These are phyloP conservation scores for Centropus bengalensis DNA, from an alignment of 2,113 vertebrate species.

Conservation along the genomic window DNA sequence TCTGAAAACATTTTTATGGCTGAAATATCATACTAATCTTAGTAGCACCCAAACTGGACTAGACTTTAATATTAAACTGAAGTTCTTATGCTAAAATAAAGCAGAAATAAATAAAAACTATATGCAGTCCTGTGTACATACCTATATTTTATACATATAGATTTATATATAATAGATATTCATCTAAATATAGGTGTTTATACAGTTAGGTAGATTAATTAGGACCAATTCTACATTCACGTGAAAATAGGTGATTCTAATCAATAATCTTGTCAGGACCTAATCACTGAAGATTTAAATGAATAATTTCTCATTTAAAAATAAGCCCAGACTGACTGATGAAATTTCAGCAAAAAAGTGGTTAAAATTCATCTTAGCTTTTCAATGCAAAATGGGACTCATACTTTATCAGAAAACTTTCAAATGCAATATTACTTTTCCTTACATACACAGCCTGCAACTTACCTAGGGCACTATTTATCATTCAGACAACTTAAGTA, in stretches of 20 bases:
- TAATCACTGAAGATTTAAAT: not conserved
- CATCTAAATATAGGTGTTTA: not conserved
- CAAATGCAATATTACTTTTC: constrained; percentile 67
- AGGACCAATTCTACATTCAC: not conserved
- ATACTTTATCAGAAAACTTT: constrained; percentile 77
- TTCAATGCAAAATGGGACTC: constrained; percentile 74
- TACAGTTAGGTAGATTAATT: not conserved
- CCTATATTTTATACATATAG: no score
- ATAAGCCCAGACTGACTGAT: constrained; percentile 52
- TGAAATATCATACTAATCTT: not conserved
- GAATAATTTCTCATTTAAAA: constrained; percentile 24
- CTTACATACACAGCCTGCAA: constrained; percentile 65
- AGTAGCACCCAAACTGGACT: not conserved
- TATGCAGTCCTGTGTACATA: no score
- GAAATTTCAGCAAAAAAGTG: constrained; percentile 55
- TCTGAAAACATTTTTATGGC: not conserved
- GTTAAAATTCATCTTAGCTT: constrained; percentile 72
- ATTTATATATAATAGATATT: not conserved
- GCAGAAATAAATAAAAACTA: not conserved
- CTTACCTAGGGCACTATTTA: constrained; percentile 75
- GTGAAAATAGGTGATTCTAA: not conserved
- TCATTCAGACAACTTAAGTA: constrained; percentile 80
- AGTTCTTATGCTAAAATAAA: not conserved
- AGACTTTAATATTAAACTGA: not conserved
- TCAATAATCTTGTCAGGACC: not conserved